Conservation (phyloP, 2,113 vertebrate species). For the Onychostruthus taczanowskii region DNA sequence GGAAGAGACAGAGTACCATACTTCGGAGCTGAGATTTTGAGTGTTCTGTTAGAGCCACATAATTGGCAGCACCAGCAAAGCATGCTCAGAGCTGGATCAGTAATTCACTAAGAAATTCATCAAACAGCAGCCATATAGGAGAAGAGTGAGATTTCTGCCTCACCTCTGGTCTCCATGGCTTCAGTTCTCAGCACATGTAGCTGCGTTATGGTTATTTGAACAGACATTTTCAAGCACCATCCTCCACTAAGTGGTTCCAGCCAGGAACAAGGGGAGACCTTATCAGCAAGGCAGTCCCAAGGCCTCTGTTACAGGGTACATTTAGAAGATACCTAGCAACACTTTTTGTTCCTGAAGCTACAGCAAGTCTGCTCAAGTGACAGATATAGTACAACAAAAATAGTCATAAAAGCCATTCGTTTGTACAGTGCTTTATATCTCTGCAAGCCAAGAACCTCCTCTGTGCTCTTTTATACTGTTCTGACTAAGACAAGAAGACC, state of each 20-base stretch:
- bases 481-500: conserved; percentile 19
- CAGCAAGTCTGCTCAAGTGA: not conserved
- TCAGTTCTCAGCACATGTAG: not conserved
- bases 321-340: not conserved
- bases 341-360: not conserved
- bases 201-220: rapidly evolving
- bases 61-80: not conserved
- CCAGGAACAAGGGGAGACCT: not conserved
- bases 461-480: not conserved
- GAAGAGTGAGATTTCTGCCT: not conserved
- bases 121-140: not conserved
- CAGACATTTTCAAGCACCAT: not conserved
- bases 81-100: not conserved
- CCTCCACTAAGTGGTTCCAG: not conserved
- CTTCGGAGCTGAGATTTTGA: not conserved
- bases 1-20: not conserved
- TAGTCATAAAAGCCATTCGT: not conserved
- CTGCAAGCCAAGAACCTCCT: not conserved
- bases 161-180: not conserved
- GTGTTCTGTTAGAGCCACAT: rapidly evolving
- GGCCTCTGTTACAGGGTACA: rapidly evolving
- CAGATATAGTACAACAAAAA: not conserved
- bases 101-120: not conserved
- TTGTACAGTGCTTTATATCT: not conserved
- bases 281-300: not conserved